Evolutionary conservation across 1,140 invertebrate genomes (phyloP), one percentile per base, ranked within the genome.

Genomic region (Cherax destructor): DNA sequence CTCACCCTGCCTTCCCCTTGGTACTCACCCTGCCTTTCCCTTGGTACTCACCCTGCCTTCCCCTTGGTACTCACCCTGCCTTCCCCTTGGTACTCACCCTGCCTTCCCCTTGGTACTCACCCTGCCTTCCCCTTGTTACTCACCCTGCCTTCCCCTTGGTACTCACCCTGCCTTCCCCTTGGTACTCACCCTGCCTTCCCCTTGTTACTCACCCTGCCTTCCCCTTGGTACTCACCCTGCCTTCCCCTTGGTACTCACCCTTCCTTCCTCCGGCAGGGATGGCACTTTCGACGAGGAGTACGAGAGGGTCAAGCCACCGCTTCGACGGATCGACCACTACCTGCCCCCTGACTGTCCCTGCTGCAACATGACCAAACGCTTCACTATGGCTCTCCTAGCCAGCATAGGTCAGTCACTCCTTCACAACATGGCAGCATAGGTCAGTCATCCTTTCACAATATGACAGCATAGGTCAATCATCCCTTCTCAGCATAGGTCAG

Each of bases 311-410:
- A 95, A 97, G 93, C 97, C 98, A 85, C 97, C 97, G 16, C 95
- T 97, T 91, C 96, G 97, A 88, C 97, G 97, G 94, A 97, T 98
- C 94, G 98, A 98, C 94, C 97, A 97, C 94, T 98, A 98, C 94
- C 96, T 97, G 93, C 96, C 96, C 92, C 97, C 98, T 21, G 97
- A 99, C 95, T 97, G 97, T 94, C 97, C 98, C 0, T 98, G 97
- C 94, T 94, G 94, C 88, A 94, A 94, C 92, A 95, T 99, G 92
- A 96, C 96, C 91, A 98, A 98, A 94, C 96, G 98, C 92, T 98
- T 97, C 94, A 98, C 98, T 2, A 97, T 99, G 77, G 97, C 98
- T 49, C 94, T 98, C 84, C 95, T 98, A 93, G 97, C 97, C 49
- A 98, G 97, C 94, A 94, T 98, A 94, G 97, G 96, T 96, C 94